Percentiles rank a stretch among this genome's conserved stretches.
These are phyloP conservation scores for Cerastis leucographa DNA, from an alignment of 2,888 invertebrate species.

Conservation along the genomic window DNA sequence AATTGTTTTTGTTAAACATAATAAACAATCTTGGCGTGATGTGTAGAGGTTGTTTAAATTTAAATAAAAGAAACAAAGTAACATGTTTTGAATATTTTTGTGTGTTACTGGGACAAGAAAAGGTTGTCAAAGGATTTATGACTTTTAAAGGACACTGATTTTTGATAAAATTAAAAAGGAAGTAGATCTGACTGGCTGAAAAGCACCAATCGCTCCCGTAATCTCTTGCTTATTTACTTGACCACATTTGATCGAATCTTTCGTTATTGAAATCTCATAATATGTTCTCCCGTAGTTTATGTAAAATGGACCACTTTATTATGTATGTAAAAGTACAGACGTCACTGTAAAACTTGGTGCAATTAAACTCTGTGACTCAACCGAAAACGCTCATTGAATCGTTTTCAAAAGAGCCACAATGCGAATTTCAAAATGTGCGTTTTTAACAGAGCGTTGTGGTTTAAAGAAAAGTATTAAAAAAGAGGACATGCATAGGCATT, in stretches of 20 bases:
- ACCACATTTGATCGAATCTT: too few species aligned
- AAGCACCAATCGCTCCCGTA: background rate
- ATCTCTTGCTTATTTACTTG: background rate
- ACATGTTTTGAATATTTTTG: too few species aligned
- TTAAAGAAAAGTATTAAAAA: background rate
- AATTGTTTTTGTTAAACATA: conserved; percentile 21
- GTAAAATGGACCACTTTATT: background rate
- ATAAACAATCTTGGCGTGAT: conserved; percentile 9
- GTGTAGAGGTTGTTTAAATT: background rate
- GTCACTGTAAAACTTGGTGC: conserved; percentile 11
- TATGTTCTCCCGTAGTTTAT: background rate
- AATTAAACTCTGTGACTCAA: conserved; percentile 40
- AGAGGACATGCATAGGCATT: too few species aligned
- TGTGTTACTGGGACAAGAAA: background rate
- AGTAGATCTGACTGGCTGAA: background rate
- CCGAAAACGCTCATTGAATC: background rate
- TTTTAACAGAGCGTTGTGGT: background rate
- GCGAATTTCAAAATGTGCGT: background rate
- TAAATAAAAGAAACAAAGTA: background rate
- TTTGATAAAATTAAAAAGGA: background rate
- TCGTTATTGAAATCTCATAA: background rate
- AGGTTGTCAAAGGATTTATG: background rate
- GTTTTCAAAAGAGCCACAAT: background rate
- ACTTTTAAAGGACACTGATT: background rate
- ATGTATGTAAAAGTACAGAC: conserved; percentile 6